Evolutionary conservation across 2,888 invertebrate species (phyloP).

Genomic region (Drosophila crucigera): DNA sequence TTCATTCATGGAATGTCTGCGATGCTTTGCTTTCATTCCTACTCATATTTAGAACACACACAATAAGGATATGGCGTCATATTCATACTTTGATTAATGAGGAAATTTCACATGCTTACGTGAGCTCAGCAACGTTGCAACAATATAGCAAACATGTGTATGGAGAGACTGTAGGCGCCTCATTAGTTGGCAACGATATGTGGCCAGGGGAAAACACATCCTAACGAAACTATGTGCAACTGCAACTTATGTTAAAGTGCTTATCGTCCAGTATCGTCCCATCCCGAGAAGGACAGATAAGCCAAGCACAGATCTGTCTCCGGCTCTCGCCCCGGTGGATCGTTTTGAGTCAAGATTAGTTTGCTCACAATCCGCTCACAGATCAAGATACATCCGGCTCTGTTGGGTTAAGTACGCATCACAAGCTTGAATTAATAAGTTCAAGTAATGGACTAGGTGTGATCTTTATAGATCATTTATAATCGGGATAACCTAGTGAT

Average conservation of each 20-base stretch:
- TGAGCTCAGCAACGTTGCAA: slow-evolving; percentile 9
- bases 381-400: slow-evolving; percentile 59
- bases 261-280: slow-evolving; percentile 26
- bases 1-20: slow-evolving; percentile 72
- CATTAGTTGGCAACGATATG: slow-evolving; percentile 52
- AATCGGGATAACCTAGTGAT: slow-evolving; percentile 24
- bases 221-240: slow-evolving; percentile 45
- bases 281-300: slow-evolving; percentile 34
- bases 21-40: slow-evolving; percentile 16
- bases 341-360: slow-evolving; percentile 50
- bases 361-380: slow-evolving; percentile 37
- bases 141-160: slow-evolving; percentile 38
- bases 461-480: slow-evolving; percentile 49
- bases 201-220: slow-evolving; percentile 58
- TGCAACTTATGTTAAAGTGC: slow-evolving; percentile 24
- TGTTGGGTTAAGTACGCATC: slow-evolving; percentile 26
- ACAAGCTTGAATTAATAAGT: slow-evolving; percentile 40
- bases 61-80: slow-evolving; percentile 62
- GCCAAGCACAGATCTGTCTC: slow-evolving; percentile 22
- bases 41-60: slow-evolving; percentile 59
- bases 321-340: slow-evolving; percentile 15
- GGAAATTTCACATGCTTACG: slow-evolving; percentile 52
- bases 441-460: slow-evolving; percentile 65
- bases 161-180: slow-evolving; percentile 43
- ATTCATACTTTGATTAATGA: slow-evolving; percentile 67